A percentile compares a stretch with the other conserved stretches of the same genome.
These are phyloP conservation scores for Physella acuta DNA, from an alignment of 1,140 invertebrate genomes.

Conservation along the genomic window DNA sequence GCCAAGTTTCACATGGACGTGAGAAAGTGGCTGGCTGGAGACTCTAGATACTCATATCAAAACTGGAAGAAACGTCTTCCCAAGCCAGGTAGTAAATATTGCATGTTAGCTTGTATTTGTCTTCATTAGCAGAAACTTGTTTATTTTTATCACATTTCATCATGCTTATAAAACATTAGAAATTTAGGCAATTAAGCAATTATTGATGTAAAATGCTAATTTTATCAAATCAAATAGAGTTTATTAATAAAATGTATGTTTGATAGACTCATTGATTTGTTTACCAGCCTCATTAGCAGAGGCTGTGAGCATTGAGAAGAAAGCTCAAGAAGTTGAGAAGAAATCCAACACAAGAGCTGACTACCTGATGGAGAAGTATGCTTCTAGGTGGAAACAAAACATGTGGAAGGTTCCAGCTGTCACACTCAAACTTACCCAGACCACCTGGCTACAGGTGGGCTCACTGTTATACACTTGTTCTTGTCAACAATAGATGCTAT, in stretches of 20 bases:
- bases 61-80: conserved; percentile 71
- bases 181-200: too few species aligned
- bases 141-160: neutral
- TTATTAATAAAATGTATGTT: too few species aligned
- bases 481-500: neutral
- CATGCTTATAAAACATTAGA: too few species aligned
- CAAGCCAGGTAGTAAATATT: conserved; percentile 40
- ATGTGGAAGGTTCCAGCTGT: conserved; percentile 51
- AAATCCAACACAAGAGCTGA: conserved; percentile 62
- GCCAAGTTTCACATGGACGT: conserved; percentile 72
- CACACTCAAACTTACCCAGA: conserved; percentile 49
- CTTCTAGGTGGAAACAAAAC: conserved; percentile 62
- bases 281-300: too few species aligned
- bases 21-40: conserved; percentile 75
- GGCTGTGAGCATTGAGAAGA: too few species aligned
- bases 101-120: neutral
- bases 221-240: too few species aligned
- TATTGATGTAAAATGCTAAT: too few species aligned
- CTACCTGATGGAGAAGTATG: conserved; percentile 80
- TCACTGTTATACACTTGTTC: neutral
- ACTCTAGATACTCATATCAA: conserved; percentile 71
- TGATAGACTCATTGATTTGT: too few species aligned
- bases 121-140: neutral
- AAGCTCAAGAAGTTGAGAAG: too few species aligned
- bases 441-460: conserved; percentile 72